phyloP scores from a whole-genome alignment of 2,113 vertebrate genomes.

The Excalfactoria chinensis region DNA sequence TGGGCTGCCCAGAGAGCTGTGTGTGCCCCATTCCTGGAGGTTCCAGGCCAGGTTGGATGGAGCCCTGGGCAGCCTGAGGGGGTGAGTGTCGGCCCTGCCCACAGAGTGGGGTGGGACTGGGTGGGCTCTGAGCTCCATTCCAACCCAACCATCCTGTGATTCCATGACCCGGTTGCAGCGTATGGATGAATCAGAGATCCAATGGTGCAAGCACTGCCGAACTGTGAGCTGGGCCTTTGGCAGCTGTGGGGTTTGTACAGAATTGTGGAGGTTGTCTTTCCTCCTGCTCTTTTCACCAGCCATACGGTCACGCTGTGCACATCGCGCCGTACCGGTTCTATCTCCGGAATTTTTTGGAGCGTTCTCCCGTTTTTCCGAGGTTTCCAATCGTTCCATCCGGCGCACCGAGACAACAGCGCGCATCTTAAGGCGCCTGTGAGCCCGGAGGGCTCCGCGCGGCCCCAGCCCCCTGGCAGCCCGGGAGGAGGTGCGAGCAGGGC shows the following conservation, averaged over 20 bases:
- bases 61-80: no score
- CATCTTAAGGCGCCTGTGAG: accelerated
- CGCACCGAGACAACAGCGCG: not conserved
- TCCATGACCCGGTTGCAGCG: not conserved
- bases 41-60: no score
- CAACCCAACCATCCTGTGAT: no score
- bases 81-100: no score
- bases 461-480: not conserved
- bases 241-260: not conserved
- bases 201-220: not conserved
- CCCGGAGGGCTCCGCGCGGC: not conserved
- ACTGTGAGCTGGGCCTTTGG: not conserved
- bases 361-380: not conserved
- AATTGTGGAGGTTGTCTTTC: not conserved
- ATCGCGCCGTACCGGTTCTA: not conserved
- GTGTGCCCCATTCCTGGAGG: no score
- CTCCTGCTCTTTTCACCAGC: not conserved
- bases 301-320: not conserved
- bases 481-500: no score
- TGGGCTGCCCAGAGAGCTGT: no score
- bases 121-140: no score
- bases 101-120: no score
- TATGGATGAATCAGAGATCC: not conserved
- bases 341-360: not conserved
- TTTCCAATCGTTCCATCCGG: not conserved